Conservation (phyloP, 2,888 invertebrate species). For the Galerucella calmariensis region DNA sequence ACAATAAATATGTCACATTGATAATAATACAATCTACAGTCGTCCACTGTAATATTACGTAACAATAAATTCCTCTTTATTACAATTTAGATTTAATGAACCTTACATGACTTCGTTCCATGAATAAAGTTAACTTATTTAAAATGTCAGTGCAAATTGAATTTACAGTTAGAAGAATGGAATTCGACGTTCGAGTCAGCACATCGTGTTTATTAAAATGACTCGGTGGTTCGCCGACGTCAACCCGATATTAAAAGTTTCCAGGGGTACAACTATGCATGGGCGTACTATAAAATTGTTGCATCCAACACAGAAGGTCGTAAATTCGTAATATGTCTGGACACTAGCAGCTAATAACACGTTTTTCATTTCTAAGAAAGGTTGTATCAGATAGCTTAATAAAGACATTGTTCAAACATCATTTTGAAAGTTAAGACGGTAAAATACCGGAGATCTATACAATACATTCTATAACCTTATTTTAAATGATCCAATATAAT, state of each 20-base stretch:
- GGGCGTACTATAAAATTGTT: not conserved
- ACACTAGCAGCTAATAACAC: too few species aligned
- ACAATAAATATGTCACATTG: too few species aligned
- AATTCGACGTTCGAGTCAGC: slow-evolving; percentile 6
- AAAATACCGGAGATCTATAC: too few species aligned
- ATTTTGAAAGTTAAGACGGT: too few species aligned
- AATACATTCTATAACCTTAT: too few species aligned
- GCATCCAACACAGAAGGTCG: too few species aligned
- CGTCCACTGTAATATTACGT: not conserved
- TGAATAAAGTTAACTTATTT: slow-evolving; percentile 21
- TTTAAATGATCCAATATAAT: too few species aligned
- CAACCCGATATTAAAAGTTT: slow-evolving; percentile 18
- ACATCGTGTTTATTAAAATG: slow-evolving; percentile 26
- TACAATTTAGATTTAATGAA: not conserved
- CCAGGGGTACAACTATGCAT: not conserved
- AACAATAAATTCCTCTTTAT: not conserved
- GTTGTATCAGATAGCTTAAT: too few species aligned
- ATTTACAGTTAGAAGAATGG: slow-evolving; percentile 10
- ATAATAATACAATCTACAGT: not conserved
- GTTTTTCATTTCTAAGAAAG: too few species aligned
- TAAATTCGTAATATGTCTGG: too few species aligned
- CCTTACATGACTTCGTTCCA: not conserved
- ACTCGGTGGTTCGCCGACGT: not conserved
- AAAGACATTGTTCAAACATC: too few species aligned
- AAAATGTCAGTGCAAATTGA: slow-evolving; percentile 21